Percentiles rank a stretch among this genome's conserved stretches.
These are phyloP conservation scores for Pseudomugil gertrudae DNA, from an alignment of 2,797 vertebrate genomes.

Conservation along the genomic window DNA sequence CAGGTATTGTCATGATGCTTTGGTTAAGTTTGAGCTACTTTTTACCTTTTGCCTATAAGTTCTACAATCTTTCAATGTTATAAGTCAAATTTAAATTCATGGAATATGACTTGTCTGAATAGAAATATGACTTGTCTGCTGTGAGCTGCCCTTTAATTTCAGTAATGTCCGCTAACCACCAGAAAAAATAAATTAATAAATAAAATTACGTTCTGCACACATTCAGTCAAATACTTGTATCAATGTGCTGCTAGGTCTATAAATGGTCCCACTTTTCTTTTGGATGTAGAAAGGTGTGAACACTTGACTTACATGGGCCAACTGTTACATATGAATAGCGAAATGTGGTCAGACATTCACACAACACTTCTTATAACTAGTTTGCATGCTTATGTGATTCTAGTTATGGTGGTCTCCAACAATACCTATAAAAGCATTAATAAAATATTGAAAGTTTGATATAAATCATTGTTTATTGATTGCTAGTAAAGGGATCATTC, in stretches of 20 bases:
- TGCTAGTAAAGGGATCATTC: background rate
- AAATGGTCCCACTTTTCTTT: conserved; percentile 7
- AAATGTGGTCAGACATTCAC: conserved; percentile 26
- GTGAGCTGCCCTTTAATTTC: background rate
- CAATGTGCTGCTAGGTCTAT: conserved; percentile 19
- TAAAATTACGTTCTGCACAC: background rate
- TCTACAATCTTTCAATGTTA: background rate
- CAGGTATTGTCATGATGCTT: conserved; percentile 54
- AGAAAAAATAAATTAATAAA: background rate
- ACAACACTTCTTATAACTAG: conserved; percentile 14
- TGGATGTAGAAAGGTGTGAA: conserved; percentile 22
- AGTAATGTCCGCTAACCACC: conserved; percentile 17
- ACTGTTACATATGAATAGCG: conserved; percentile 16
- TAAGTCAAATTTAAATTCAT: conserved; percentile 16
- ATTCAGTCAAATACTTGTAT: conserved; percentile 8
- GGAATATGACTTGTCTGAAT: no score
- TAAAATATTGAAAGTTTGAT: background rate
- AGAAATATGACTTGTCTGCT: background rate
- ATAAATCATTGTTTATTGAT: background rate
- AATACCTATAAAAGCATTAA: conserved; percentile 1
- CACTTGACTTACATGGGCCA: conserved; percentile 31
- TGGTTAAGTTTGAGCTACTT: background rate
- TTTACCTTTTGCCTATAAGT: background rate
- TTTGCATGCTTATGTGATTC: conserved; percentile 3
- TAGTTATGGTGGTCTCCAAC: conserved; percentile 8